Evolutionary conservation across 2,888 invertebrate genomes (phyloP).

Genomic region (Agrochola litura): DNA sequence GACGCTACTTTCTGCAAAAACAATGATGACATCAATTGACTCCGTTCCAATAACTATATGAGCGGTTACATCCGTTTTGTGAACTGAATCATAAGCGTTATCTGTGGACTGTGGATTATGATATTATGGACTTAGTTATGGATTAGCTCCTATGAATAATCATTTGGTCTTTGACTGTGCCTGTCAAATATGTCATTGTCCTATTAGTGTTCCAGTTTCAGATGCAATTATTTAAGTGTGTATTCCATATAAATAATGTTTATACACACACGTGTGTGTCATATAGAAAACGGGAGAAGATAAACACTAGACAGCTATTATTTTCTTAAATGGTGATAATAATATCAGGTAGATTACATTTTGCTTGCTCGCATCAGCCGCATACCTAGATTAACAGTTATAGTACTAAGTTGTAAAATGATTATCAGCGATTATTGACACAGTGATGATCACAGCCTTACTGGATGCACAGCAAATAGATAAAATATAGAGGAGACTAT

Average conservation of each 20-base stretch:
- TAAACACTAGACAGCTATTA: conserved; percentile 2
- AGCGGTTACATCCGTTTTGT: not conserved
- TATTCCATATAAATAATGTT: not conserved
- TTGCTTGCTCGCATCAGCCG: not conserved
- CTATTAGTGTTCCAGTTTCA: not conserved
- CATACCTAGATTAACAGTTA: not conserved
- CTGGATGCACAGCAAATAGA: conserved; percentile 36
- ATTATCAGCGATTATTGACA: conserved; percentile 27
- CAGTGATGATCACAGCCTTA: conserved; percentile 41
- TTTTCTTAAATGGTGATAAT: conserved; percentile 6
- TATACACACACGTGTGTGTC: conserved; percentile 16
- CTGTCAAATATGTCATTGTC: not conserved
- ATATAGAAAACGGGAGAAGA: conserved; percentile 19
- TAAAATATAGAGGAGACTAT: conserved; percentile 25
- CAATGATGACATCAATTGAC: conserved; percentile 1
- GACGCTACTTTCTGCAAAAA: conserved; percentile 81
- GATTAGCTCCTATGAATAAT: not conserved
- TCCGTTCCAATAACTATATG: not conserved
- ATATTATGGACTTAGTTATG: not conserved
- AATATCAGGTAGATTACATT: not conserved
- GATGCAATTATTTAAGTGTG: not conserved
- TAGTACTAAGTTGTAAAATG: not conserved
- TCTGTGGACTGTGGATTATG: conserved; percentile 17
- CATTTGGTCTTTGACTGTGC: conserved; percentile 4
- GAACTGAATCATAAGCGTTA: conserved; percentile 14